phyloP scores from a whole-genome alignment of 2,888 invertebrate genomes.

The Abscondita cerata region DNA sequence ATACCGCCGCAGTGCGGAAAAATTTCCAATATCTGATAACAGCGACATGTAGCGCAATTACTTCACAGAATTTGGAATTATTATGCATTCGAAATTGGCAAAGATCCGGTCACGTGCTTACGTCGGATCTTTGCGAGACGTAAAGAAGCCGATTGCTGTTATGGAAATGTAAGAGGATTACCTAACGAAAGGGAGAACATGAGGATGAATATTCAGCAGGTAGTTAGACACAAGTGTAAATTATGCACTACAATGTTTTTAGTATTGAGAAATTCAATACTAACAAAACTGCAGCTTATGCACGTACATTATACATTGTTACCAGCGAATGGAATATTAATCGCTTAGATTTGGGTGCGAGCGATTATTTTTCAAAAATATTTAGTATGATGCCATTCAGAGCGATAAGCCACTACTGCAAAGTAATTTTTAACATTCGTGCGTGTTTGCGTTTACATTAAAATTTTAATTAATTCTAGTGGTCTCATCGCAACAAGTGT shows the following conservation, averaged over 20 bases:
- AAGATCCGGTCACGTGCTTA: constrained; percentile 41
- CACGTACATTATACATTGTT: constrained; percentile 18
- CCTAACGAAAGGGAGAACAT: constrained; percentile 29
- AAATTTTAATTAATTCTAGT: too few relatives aligned
- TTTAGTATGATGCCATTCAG: too few relatives aligned
- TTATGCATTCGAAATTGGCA: constrained; percentile 39
- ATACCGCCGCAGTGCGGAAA: background rate
- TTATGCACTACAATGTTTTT: constrained; percentile 22
- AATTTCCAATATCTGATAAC: constrained; percentile 4
- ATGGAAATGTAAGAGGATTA: constrained; percentile 33
- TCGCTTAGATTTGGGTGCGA: background rate
- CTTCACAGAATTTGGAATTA: constrained; percentile 36
- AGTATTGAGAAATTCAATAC: constrained; percentile 14
- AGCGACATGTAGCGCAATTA: constrained; percentile 7
- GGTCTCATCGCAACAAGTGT: too few relatives aligned
- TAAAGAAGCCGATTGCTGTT: constrained; percentile 37
- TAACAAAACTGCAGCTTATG: constrained; percentile 17
- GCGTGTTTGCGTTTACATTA: too few relatives aligned
- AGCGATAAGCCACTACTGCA: too few relatives aligned
- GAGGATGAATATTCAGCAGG: constrained; percentile 34
- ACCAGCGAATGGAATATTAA: background rate
- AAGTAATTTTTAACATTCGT: too few relatives aligned
- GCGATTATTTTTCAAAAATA: too few relatives aligned
- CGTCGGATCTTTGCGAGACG: constrained; percentile 38
- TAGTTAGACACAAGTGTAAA: constrained; percentile 24